These are phyloP conservation scores for Crypturellus undulatus DNA, from an alignment of 2,113 vertebrate genomes.

Conservation along the genomic window DNA sequence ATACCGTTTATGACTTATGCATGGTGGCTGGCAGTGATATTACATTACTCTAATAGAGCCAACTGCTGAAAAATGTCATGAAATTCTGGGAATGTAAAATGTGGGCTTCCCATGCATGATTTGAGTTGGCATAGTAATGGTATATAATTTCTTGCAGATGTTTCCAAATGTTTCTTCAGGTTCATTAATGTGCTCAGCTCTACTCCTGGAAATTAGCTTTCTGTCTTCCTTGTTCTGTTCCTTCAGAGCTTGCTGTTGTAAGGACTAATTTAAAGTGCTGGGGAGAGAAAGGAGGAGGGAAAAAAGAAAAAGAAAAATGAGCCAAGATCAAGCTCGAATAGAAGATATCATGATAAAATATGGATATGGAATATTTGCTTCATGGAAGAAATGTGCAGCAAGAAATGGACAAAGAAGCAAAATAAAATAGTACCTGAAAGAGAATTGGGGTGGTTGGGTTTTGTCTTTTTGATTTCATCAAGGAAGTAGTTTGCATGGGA, in stretches of 20 bases:
- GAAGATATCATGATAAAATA: background rate
- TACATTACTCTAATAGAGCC: conserved; percentile 41
- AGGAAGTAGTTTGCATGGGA: background rate
- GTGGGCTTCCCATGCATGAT: background rate
- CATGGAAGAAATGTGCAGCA: background rate
- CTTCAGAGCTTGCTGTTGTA: background rate
- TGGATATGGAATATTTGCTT: too few species aligned
- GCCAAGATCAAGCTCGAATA: background rate
- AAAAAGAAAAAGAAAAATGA: background rate
- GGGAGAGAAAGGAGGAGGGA: too few species aligned
- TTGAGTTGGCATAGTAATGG: background rate
- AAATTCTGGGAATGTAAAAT: conserved; percentile 22
- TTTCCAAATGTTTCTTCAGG: background rate
- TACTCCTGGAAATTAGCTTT: background rate
- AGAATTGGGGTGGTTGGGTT: background rate
- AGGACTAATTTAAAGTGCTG: background rate
- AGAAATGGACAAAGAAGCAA: too few species aligned
- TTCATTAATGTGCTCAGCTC: background rate
- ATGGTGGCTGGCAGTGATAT: conserved; percentile 29
- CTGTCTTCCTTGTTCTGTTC: background rate
- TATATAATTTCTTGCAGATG: background rate
- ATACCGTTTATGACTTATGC: conserved; percentile 48
- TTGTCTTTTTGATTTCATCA: background rate
- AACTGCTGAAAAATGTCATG: conserved; percentile 37
- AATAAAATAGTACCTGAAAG: background rate